Percentiles rank a stretch among this genome's conserved stretches.
These are phyloP conservation scores for Montifringilla adamsi DNA, from an alignment of 2,113 vertebrate genomes.

Conservation along the genomic window DNA sequence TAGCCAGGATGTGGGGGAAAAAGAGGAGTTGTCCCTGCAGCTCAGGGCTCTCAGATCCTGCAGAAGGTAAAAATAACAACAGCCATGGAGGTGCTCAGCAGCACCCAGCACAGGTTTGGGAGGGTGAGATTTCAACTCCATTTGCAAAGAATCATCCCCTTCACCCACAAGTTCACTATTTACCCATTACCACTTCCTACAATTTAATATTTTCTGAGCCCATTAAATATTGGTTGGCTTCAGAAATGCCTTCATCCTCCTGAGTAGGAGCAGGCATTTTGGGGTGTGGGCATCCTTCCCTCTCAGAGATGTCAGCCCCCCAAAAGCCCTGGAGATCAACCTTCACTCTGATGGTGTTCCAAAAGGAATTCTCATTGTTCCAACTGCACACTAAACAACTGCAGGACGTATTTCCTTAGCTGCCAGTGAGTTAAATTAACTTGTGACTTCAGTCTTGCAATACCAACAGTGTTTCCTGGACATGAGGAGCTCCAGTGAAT, in stretches of 20 bases:
- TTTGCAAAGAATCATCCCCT: background rate
- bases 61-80: background rate
- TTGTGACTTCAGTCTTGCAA: background rate
- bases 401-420: background rate
- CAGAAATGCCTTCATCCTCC: background rate
- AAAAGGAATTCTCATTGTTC: background rate
- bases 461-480: background rate
- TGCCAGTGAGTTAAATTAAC: background rate
- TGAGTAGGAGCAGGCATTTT: background rate
- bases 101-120: background rate
- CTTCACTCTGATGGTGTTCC: fast-evolving
- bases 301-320: background rate
- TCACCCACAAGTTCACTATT: background rate
- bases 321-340: background rate
- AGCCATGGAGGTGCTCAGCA: background rate
- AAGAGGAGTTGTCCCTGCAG: background rate
- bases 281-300: background rate
- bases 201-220: background rate
- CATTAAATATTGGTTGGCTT: background rate
- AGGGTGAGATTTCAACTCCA: background rate
- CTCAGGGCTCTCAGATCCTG: background rate
- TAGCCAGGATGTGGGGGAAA: background rate
- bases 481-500: background rate
- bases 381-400: background rate
- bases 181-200: background rate